Base-by-base conservation (phyloP, 2,888 invertebrate genomes). In the Bunonema sp. region DNA sequence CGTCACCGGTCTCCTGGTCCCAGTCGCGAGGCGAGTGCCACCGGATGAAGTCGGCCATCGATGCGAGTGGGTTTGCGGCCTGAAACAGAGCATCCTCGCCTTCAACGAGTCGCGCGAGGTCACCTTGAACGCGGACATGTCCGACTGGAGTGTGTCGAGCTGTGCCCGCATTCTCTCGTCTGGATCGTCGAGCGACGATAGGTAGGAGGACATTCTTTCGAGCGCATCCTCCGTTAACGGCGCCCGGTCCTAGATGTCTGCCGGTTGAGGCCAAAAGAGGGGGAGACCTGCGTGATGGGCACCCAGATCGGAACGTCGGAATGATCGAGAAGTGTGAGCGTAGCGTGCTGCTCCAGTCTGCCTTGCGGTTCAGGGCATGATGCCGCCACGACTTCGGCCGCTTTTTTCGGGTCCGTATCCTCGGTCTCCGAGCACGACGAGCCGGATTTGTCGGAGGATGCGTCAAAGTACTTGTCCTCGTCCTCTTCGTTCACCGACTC, bases 11-110 rank as follows among this genome's bases (percentile, higher is more conserved):
- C 19, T 50, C 74, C 59, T 81, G 79, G 34, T 82, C 79, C 84
- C 86, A 91, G 70, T 97, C 93, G 15, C 88, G 77, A 0, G 93
- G 93, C 1, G 91, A 93, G 69, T 91, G 91, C 93, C 93, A 97
- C 35, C 84, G 78, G 44, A 97, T 87, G 68, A 97, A 97, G 69
- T 97, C 97, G 66, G 84, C 88, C 36, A 97, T 73, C 41, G 79
- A 76, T 7, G 82, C 80, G 3, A 82, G 82, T 0, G 91, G 91
- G 75, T 97, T 97, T 3, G 93, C 93, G 2, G 93, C 80, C 78
- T 79, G 49, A 12, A 57, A n/a, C n/a, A n/a, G n/a, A n/a, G n/a
- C n/a, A n/a, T n/a, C n/a, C n/a, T n/a, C n/a, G n/a, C n/a, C n/a
- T n/a, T n/a, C n/a, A n/a, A n/a, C n/a, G n/a, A n/a, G n/a, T n/a